Percentiles rank a stretch among this genome's conserved stretches.
Evolutionary conservation across 2,888 invertebrate species (phyloP).

Genomic region (Willowsia nigromaculata): DNA sequence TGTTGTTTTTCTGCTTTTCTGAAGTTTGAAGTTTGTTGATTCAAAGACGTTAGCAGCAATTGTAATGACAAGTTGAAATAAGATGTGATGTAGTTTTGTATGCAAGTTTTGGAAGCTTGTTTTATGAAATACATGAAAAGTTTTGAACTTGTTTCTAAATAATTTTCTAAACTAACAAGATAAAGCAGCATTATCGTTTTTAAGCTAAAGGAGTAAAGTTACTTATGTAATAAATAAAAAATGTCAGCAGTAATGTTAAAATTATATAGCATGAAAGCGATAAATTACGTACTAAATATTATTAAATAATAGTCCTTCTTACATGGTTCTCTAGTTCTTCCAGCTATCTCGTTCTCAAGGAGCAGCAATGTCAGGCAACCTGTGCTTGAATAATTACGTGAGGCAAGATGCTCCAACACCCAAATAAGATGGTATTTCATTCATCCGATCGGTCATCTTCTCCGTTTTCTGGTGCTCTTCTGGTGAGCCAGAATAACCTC

Average conservation of each 20-base stretch:
- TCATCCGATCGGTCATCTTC: conserved; percentile 43
- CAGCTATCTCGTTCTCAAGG: not conserved
- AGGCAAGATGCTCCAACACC: not conserved
- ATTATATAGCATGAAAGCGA: not conserved
- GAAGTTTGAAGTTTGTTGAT: no score
- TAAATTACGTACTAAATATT: conserved; percentile 44
- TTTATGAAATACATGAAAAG: not conserved
- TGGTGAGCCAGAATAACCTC: not conserved
- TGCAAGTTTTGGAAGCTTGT: not conserved
- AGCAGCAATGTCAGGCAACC: not conserved
- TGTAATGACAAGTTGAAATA: not conserved
- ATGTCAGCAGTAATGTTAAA: not conserved
- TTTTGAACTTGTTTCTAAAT: not conserved
- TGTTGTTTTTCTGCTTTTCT: no score
- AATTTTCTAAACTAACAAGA: not conserved
- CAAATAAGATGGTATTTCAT: not conserved
- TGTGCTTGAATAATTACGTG: not conserved
- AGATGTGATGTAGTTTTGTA: not conserved
- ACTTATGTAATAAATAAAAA: not conserved
- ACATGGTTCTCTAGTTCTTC: not conserved
- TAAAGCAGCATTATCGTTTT: not conserved
- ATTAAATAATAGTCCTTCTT: conserved; percentile 50
- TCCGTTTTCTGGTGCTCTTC: not conserved
- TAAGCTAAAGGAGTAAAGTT: not conserved
- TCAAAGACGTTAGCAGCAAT: no score